Evolutionary conservation across 2,113 vertebrate genomes (phyloP).

Genomic region (Mus musculus): DNA sequence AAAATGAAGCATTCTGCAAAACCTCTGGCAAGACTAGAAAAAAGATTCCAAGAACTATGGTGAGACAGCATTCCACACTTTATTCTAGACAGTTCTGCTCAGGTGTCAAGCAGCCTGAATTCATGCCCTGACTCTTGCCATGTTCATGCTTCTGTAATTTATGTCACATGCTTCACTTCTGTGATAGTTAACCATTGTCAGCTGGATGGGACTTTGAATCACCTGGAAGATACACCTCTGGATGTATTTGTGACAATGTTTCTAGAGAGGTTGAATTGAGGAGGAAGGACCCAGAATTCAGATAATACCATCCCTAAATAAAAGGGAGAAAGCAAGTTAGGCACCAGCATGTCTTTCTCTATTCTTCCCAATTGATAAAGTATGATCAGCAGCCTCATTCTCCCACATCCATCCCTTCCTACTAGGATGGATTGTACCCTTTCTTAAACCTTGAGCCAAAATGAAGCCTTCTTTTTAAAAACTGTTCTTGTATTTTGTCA

Average conservation of each 20-base stretch:
- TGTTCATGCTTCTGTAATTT: neutral
- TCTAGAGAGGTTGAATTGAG: neutral
- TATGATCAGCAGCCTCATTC: neutral
- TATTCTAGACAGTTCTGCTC: conserved; percentile 29
- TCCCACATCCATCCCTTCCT: neutral
- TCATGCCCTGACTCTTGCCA: neutral
- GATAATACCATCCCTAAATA: neutral
- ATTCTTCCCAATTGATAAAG: neutral
- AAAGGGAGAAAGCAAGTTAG: neutral
- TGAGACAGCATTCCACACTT: neutral
- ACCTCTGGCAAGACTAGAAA: conserved; percentile 30
- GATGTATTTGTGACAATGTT: neutral
- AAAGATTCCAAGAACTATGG: neutral
- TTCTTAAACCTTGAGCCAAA: neutral
- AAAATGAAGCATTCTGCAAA: neutral
- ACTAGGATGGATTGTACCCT: neutral
- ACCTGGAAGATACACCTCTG: neutral
- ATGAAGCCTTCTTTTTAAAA: neutral
- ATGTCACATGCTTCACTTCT: neutral
- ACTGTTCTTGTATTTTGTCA: neutral
- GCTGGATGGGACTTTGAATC: neutral
- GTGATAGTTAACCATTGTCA: neutral
- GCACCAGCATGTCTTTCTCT: neutral
- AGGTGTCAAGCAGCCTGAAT: neutral
- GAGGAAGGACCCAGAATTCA: neutral